A percentile compares a stretch with the other conserved stretches of the same genome.
These are phyloP conservation scores for Eupithecia tripunctaria DNA, from an alignment of 2,888 invertebrate genomes.

Conservation along the genomic window DNA sequence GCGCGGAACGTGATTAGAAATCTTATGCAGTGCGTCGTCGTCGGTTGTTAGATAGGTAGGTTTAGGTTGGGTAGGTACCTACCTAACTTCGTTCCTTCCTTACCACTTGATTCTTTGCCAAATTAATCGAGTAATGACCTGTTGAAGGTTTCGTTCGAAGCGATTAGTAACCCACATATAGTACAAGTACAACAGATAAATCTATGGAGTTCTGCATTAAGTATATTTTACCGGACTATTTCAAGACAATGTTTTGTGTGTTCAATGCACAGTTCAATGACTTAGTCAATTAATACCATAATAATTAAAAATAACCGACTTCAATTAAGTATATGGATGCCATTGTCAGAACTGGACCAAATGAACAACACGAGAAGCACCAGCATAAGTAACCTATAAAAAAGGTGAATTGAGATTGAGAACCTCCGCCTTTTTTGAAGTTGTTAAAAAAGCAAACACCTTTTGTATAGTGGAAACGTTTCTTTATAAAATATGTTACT, in stretches of 20 bases:
- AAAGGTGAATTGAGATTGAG: too few species aligned
- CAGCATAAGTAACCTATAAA: too few species aligned
- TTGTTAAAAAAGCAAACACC: background rate
- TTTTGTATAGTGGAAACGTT: background rate
- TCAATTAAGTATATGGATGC: too few species aligned
- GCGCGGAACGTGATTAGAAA: slow-evolving; percentile 58
- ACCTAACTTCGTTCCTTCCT: slow-evolving; percentile 32
- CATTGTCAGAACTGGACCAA: too few species aligned
- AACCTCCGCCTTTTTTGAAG: too few species aligned
- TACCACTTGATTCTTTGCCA: slow-evolving; percentile 14
- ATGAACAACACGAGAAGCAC: too few species aligned
- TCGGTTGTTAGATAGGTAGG: slow-evolving; percentile 21
- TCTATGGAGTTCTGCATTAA: background rate
- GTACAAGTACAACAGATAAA: background rate
- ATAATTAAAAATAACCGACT: too few species aligned
- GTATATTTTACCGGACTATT: background rate
- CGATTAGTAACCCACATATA: background rate
- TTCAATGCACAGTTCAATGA: too few species aligned
- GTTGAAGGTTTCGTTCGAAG: background rate
- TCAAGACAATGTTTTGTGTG: background rate
- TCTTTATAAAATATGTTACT: background rate
- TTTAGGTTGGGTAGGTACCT: background rate
- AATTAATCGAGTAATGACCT: background rate
- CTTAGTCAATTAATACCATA: too few species aligned
- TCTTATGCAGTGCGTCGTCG: slow-evolving; percentile 52